Base-by-base conservation (phyloP, 2,888 invertebrate genomes). In the Stramonita haemastoma region DNA sequence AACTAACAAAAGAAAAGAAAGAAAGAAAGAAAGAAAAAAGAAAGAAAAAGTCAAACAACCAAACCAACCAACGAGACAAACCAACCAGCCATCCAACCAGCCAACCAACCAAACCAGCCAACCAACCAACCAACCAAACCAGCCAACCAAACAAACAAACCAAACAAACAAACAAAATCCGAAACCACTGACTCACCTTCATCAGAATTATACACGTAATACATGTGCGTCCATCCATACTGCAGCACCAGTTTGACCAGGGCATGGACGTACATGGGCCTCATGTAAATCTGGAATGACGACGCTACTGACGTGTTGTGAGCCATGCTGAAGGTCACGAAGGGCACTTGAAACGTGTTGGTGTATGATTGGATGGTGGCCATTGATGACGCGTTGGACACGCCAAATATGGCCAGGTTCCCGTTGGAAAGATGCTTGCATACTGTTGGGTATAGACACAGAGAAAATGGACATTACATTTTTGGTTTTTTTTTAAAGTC, bases 331-430 rank as follows among this genome's bases (percentile, higher is more conserved):
- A 93, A 90, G 8, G 93, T 93, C 83, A 95, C 89, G 90, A 92
- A 94, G 15, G 95, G 94, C 90, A 94, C 93, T 85, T 92, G 89
- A 91, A 94, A 94, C 6, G 93, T 93, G 84, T 92, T 91, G 88
- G 92, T 93, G 92, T 93, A 94, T 6, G 94, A 94, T 88, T 93
- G 93, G 87, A 95, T 91, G 36, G 93, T 93, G 84, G 94, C 91
- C 87, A 93, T 85, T 15, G 94, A 93, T 36, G 92, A 91, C 6
- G 92, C 91, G 66, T 93, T 93, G 91, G 94, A 93, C 32, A 92
- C 91, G 1, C 94, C 94, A 88, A 94, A 93, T 36, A 94, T 92
- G 81, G 93, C 93, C 84, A 93, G 91, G 73, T 93, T 92, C 13
- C 93, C 93, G n/a, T 90, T 89, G 1, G 92, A 90, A 89, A 94